These are phyloP conservation scores for Scaptodrosophila latifasciaeformis DNA, from an alignment of 2,888 invertebrate species.

Conservation along the genomic window DNA sequence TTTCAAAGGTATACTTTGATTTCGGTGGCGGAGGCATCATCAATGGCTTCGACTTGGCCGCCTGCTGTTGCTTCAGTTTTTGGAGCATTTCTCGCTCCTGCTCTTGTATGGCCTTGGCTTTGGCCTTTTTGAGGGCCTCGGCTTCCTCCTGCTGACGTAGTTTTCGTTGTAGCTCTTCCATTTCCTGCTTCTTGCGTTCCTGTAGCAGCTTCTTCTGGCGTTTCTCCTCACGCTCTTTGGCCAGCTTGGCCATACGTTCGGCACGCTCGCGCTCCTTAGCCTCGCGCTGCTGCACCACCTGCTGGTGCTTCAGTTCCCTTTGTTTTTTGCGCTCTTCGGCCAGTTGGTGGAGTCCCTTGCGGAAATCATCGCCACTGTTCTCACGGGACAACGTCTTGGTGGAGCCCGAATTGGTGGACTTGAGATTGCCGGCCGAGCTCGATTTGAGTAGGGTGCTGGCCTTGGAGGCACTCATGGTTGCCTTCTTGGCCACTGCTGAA, in stretches of 20 bases:
- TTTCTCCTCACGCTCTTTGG: constrained; percentile 73
- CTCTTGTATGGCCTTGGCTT: constrained; percentile 48
- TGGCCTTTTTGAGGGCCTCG: constrained; percentile 48
- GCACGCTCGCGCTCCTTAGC: constrained; percentile 73
- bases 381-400: constrained; percentile 65
- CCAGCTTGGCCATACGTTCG: constrained; percentile 69
- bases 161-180: constrained; percentile 72
- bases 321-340: constrained; percentile 73
- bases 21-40: constrained; percentile 62
- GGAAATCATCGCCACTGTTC: constrained; percentile 72
- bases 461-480: constrained; percentile 69
- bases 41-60: constrained; percentile 40
- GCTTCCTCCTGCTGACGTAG: constrained; percentile 65
- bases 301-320: constrained; percentile 72
- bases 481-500: constrained; percentile 59
- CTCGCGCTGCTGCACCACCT: constrained; percentile 71
- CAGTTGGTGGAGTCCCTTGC: constrained; percentile 62
- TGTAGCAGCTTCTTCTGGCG: constrained; percentile 66
- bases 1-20: constrained; percentile 72
- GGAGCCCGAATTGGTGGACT: constrained; percentile 43
- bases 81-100: constrained; percentile 67
- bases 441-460: constrained; percentile 54
- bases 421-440: constrained; percentile 47
- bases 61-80: constrained; percentile 58
- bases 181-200: constrained; percentile 67